These are phyloP conservation scores for Cassiopea xamachana DNA, from an alignment of 30 jellyfish, hydroid and myxozoan genomes.

Conservation along the genomic window DNA sequence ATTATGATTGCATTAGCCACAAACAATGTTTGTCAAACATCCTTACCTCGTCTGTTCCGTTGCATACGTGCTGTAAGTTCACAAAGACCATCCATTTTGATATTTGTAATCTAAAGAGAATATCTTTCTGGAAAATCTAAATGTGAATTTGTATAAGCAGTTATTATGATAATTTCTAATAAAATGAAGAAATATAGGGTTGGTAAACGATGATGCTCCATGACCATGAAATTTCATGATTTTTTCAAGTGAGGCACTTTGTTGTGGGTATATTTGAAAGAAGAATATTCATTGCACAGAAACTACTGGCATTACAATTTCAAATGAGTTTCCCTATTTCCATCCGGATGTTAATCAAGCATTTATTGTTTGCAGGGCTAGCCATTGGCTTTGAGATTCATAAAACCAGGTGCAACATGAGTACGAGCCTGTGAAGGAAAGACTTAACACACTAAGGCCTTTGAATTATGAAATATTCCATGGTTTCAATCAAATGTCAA, in stretches of 20 bases:
- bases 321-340: background rate
- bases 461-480: too few species aligned
- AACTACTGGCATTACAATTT: background rate
- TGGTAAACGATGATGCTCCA: background rate
- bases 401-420: too few species aligned
- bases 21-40: background rate
- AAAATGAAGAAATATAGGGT: background rate
- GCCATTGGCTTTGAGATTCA: too few species aligned
- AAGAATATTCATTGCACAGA: too few species aligned
- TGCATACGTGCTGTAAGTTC: conserved; percentile 59
- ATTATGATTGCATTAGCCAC: background rate
- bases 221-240: background rate
- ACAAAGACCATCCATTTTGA: conserved; percentile 60
- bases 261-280: background rate
- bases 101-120: background rate
- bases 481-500: too few species aligned
- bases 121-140: background rate
- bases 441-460: too few species aligned
- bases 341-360: background rate
- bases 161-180: background rate
- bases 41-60: conserved; percentile 13
- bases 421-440: too few species aligned
- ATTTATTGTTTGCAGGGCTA: too few species aligned
- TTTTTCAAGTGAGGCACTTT: background rate
- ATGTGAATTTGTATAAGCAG: background rate